Percentiles rank a stretch among this genome's conserved stretches.
Conservation (phyloP, 1,140 invertebrate genomes). For the Drosophila quadrilineata region DNA sequence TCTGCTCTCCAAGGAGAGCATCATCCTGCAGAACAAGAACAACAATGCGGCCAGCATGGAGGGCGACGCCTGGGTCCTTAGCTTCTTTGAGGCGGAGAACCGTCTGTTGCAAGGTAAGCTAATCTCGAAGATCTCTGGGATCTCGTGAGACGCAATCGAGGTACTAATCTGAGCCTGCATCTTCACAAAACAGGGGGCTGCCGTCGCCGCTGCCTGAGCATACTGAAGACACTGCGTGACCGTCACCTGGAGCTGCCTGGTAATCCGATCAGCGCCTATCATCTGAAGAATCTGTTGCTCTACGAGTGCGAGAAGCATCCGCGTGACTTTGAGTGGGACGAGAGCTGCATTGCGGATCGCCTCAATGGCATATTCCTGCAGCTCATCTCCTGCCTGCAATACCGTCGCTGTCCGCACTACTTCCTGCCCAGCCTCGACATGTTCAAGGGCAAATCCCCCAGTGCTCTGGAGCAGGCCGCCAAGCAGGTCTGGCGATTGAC, state of each 20-base stretch:
- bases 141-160: background rate
- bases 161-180: background rate
- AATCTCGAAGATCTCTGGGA: too few species aligned
- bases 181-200: slow-evolving; percentile 85
- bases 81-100: slow-evolving; percentile 94
- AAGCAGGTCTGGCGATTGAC: slow-evolving; percentile 96
- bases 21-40: slow-evolving; percentile 90
- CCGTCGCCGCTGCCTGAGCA: slow-evolving; percentile 90
- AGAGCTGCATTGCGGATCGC: slow-evolving; percentile 92
- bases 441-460: slow-evolving; percentile 93
- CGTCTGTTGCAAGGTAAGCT: slow-evolving; percentile 88
- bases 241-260: slow-evolving; percentile 93
- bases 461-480: slow-evolving; percentile 93
- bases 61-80: slow-evolving; percentile 96
- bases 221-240: slow-evolving; percentile 94
- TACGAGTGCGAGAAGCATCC: slow-evolving; percentile 98
- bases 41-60: slow-evolving; percentile 89
- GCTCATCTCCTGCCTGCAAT: slow-evolving; percentile 96
- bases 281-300: slow-evolving; percentile 93
- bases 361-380: slow-evolving; percentile 97
- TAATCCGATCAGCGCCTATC: slow-evolving; percentile 92
- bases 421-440: slow-evolving; percentile 93
- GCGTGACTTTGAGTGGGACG: slow-evolving; percentile 95
- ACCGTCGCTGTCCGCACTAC: slow-evolving; percentile 95
- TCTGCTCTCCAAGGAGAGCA: slow-evolving; percentile 92